A percentile compares a stretch with the other conserved stretches of the same genome.
Evolutionary conservation across 2,888 invertebrate genomes (phyloP).

Genomic region (Gortyna flavago): DNA sequence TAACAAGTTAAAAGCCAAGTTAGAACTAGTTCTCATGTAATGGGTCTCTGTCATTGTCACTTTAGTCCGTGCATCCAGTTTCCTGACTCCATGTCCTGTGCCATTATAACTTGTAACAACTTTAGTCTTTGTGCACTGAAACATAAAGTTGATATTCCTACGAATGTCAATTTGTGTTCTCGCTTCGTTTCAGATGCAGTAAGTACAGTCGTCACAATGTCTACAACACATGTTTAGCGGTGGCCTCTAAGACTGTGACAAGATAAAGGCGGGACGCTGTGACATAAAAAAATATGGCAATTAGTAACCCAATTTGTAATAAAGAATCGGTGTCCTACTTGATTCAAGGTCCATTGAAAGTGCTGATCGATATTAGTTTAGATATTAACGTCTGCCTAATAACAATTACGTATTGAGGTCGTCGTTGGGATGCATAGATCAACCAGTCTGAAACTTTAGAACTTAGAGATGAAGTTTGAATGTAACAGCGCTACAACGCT

Average conservation of each 20-base stretch:
- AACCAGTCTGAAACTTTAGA: constrained; percentile 25
- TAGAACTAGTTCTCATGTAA: constrained; percentile 72
- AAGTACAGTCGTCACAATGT: constrained; percentile 51
- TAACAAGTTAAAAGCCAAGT: constrained; percentile 64
- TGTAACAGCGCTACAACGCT: constrained; percentile 11
- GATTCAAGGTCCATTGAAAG: constrained; percentile 51
- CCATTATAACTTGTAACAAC: constrained; percentile 13
- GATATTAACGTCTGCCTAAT: constrained; percentile 1
- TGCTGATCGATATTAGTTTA: constrained; percentile 36
- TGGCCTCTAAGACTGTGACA: constrained; percentile 57
- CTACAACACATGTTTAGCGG: constrained; percentile 48
- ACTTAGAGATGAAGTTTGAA: constrained; percentile 40
- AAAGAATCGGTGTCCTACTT: constrained; percentile 43
- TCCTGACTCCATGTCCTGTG: constrained; percentile 45
- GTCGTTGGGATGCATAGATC: constrained; percentile 22
- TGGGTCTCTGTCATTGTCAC: constrained; percentile 73
- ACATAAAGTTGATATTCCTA: constrained; percentile 33
- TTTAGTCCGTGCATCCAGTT: constrained; percentile 67
- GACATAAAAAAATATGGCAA: constrained; percentile 52
- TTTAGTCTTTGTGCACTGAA: not conserved
- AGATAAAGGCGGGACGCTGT: constrained; percentile 56
- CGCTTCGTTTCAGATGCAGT: constrained; percentile 46
- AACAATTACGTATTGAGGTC: constrained; percentile 14
- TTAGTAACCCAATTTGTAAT: constrained; percentile 45
- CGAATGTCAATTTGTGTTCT: constrained; percentile 12